These are phyloP conservation scores for Holothuria glaberrima DNA, from an alignment of 35 echinoderm and acorn worm species.

Conservation along the genomic window DNA sequence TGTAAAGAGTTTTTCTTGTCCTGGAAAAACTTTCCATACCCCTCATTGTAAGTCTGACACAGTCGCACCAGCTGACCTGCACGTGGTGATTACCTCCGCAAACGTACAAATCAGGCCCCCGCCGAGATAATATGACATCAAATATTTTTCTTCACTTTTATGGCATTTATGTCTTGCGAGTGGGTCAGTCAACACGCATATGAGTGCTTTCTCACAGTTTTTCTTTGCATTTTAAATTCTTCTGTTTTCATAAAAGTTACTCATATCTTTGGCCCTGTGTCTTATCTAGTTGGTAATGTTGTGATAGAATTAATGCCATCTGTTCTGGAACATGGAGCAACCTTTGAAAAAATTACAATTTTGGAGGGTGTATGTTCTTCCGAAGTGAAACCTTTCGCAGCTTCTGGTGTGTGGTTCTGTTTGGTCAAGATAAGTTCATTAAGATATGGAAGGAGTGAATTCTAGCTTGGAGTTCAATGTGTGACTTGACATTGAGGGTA, in stretches of 20 bases:
- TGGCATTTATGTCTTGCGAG: not conserved
- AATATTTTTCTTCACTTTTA: not conserved
- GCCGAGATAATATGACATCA: conserved; percentile 37
- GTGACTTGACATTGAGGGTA: too few species aligned
- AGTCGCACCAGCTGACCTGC: too few species aligned
- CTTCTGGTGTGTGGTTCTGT: not conserved
- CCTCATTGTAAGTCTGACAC: too few species aligned
- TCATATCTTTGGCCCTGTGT: conserved; percentile 7
- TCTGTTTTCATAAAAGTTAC: conserved; percentile 48
- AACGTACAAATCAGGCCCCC: not conserved
- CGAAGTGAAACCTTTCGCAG: too few species aligned
- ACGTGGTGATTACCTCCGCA: too few species aligned
- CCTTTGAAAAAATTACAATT: not conserved
- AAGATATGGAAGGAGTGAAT: conserved; percentile 38
- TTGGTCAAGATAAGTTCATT: conserved; percentile 65
- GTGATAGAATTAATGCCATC: conserved; percentile 29
- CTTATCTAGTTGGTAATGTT: conserved; percentile 29
- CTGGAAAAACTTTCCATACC: too few species aligned
- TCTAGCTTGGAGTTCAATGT: not conserved
- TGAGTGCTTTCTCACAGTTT: too few species aligned
- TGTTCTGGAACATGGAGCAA: not conserved
- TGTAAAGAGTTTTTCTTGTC: too few species aligned
- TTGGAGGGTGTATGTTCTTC: too few species aligned
- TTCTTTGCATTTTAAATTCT: too few species aligned
- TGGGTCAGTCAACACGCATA: too few species aligned